Base-by-base conservation (phyloP, 2,797 vertebrate species). In the Falco concolor region DNA sequence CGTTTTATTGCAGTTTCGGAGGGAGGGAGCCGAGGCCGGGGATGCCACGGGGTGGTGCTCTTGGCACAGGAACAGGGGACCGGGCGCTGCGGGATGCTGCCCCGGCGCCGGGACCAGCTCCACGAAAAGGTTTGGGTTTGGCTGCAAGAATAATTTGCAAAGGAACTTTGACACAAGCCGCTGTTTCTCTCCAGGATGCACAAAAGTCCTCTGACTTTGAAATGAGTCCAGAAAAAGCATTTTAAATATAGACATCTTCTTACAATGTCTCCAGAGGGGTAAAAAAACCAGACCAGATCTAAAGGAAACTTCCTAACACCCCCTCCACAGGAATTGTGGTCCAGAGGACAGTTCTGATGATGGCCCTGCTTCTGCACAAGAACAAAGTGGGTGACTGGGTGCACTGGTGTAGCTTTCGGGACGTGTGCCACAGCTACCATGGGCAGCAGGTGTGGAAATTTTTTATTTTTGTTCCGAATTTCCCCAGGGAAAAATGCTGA, bases 41-140 rank as follows among this genome's bases (percentile, higher is more conserved):
- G 4, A 74, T 6, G 32, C 96, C 97, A 93, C 91, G 14, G 49
- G 96, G 79, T 91, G 96, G 97, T 68, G 91, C 90, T 95, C 75
- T 97, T 73, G 59, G 95, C 83, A 53, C 42, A 91, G 84, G 21
- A 90, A 96, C 84, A 19, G 3, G 16, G 6, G 3, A 9, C 13
- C 6, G 8, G 64, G 27, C 4, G 1, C 30, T 54, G 61, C 79
- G 17, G 32, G 11, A 13, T 6, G 17, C 57, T 50, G 27, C 14
- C 36, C 13, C 23, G 8, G 0, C 40, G 4, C 0, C 3, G 36
- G 17, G 34, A 14, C 24, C 20, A 3, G 49, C 67, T 70, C 15
- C 6, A 0, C 3, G 2, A 1, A 6, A 32, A 24, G 25, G 9
- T 28, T 56, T 65, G 30, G 70, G 5, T 27, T 52, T 49, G 68